Evolutionary conservation across 2,888 invertebrate genomes (phyloP).

Genomic region (Limnephilus marmoratus): DNA sequence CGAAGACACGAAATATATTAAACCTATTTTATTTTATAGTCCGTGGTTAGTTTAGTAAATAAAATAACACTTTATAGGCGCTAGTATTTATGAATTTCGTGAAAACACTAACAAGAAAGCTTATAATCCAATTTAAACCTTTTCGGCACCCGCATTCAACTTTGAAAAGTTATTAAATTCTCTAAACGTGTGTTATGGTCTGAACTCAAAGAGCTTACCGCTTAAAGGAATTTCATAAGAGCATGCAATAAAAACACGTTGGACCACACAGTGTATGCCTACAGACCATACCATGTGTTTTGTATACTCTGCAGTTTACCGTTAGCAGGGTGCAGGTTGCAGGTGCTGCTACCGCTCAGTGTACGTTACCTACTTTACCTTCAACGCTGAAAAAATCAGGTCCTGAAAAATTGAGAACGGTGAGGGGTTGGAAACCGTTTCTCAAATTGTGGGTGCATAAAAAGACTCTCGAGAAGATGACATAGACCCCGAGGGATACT

Average conservation of each 20-base stretch:
- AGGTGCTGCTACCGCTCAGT: neutral
- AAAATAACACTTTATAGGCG: neutral
- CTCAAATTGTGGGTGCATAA: neutral
- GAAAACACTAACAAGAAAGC: neutral
- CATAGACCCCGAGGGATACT: no score
- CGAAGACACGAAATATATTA: no score
- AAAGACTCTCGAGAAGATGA: no score
- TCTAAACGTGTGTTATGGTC: neutral
- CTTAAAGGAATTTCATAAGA: slow-evolving; percentile 33
- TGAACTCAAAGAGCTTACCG: slow-evolving; percentile 4
- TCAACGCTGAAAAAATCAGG: neutral
- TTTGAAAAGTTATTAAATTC: neutral
- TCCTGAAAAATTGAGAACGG: neutral
- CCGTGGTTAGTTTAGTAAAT: neutral
- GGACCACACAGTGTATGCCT: slow-evolving; percentile 12
- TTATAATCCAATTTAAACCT: neutral
- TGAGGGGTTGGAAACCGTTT: neutral
- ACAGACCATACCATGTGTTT: neutral
- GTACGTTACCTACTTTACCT: neutral
- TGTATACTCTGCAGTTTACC: neutral
- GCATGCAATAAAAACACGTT: slow-evolving; percentile 26
- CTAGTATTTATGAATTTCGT: neutral
- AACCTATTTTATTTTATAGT: no score
- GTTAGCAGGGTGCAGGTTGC: neutral
- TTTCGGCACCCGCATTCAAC: neutral